These are phyloP conservation scores for Baronia brevicornis DNA, from an alignment of 2,888 invertebrate species.

Conservation along the genomic window DNA sequence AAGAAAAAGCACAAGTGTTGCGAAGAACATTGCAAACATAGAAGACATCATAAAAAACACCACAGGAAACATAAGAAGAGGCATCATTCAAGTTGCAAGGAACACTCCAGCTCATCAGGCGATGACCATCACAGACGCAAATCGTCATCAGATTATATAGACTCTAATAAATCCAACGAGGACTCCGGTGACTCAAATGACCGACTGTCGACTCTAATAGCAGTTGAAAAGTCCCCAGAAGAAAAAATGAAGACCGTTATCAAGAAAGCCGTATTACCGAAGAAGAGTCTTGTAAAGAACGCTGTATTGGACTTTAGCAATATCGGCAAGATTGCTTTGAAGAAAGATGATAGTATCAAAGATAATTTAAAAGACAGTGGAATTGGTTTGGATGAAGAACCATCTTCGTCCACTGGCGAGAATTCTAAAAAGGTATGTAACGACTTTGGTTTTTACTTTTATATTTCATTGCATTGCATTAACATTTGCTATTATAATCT, in stretches of 20 bases:
- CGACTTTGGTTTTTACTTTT: not conserved
- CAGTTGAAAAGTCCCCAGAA: constrained; percentile 55
- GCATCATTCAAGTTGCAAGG: constrained; percentile 75
- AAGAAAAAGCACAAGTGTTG: constrained; percentile 81
- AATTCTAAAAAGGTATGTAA: constrained; percentile 47
- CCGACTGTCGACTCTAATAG: constrained; percentile 48
- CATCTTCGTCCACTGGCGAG: constrained; percentile 41
- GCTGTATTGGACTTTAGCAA: constrained; percentile 59
- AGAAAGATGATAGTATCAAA: constrained; percentile 42
- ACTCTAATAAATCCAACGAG: constrained; percentile 64
- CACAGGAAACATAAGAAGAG: constrained; percentile 87
- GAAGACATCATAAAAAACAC: constrained; percentile 85
- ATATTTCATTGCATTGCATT: no score
- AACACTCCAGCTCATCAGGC: constrained; percentile 66
- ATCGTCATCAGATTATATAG: constrained; percentile 55
- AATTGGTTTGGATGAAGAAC: constrained; percentile 47
- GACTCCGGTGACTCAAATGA: constrained; percentile 61
- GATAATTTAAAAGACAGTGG: constrained; percentile 65
- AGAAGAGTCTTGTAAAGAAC: constrained; percentile 55
- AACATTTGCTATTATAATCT: no score
- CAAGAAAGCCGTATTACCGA: constrained; percentile 56
- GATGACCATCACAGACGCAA: constrained; percentile 64
- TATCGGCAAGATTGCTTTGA: constrained; percentile 41
- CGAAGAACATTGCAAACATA: constrained; percentile 82
- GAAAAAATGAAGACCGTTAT: constrained; percentile 63